Percentiles rank a stretch among this genome's conserved stretches.
These are phyloP conservation scores for Sisor rabdophorus DNA, from an alignment of 2,113 vertebrate species.

Conservation along the genomic window DNA sequence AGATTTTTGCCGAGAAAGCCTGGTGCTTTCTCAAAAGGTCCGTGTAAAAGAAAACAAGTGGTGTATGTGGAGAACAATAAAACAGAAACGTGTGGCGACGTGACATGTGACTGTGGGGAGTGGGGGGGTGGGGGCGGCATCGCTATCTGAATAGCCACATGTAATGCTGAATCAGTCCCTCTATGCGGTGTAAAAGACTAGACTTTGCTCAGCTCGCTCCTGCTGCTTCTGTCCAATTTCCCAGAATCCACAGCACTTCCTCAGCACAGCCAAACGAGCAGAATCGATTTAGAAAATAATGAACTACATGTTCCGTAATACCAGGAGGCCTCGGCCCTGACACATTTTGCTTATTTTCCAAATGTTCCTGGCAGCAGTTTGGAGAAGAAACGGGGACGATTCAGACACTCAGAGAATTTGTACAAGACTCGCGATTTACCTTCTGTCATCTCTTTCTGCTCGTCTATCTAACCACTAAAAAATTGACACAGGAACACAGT, in stretches of 20 bases:
- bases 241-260: slow-evolving; percentile 12
- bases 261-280: slow-evolving; percentile 15
- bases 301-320: slow-evolving; percentile 41
- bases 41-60: background rate
- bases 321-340: slow-evolving; percentile 31
- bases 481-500: slow-evolving; percentile 15
- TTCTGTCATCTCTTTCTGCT: background rate
- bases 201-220: slow-evolving; percentile 6
- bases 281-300: slow-evolving; percentile 48
- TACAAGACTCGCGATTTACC: slow-evolving; percentile 24
- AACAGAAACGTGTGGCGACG: background rate
- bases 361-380: slow-evolving; percentile 35
- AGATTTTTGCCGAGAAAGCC: background rate
- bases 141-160: slow-evolving; percentile 3
- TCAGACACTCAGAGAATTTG: slow-evolving; percentile 14
- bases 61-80: background rate
- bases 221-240: slow-evolving; percentile 28
- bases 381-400: slow-evolving; percentile 27
- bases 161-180: slow-evolving; percentile 8
- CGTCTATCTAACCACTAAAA: background rate
- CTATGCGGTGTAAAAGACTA: slow-evolving; percentile 6
- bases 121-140: too few relatives aligned
- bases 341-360: slow-evolving; percentile 45
- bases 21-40: background rate
- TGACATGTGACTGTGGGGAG: background rate